Percentiles rank a stretch among this genome's conserved stretches.
Evolutionary conservation across 2,113 vertebrate genomes (phyloP).

Genomic region (Bagarius yarrelli): DNA sequence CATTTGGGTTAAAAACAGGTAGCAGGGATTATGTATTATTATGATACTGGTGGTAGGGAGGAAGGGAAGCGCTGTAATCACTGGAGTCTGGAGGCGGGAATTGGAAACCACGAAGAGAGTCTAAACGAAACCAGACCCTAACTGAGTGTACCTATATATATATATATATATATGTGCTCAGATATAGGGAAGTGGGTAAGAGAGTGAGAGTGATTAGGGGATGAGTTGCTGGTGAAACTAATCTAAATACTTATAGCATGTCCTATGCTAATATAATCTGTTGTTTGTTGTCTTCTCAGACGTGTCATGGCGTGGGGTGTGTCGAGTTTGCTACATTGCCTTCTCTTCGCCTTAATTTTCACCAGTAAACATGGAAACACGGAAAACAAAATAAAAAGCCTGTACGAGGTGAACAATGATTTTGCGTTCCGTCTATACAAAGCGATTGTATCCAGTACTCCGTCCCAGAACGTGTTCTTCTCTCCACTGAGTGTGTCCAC

Average conservation of each 20-base stretch:
- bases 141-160: no score
- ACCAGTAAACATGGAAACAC: not conserved
- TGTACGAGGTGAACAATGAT: constrained; percentile 63
- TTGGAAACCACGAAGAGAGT: no score
- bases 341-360: constrained; percentile 21
- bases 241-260: not conserved
- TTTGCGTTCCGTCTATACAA: constrained; percentile 73
- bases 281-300: not conserved
- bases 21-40: no score
- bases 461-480: constrained; percentile 75
- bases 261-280: not conserved
- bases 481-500: constrained; percentile 74
- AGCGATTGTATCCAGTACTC: constrained; percentile 56
- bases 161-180: no score
- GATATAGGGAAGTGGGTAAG: no score
- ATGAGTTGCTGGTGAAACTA: no score
- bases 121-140: no score
- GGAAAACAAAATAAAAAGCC: constrained; percentile 22
- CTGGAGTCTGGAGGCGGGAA: no score
- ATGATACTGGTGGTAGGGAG: no score
- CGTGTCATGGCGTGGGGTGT: not conserved
- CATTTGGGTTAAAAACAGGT: no score
- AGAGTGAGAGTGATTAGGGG: no score
- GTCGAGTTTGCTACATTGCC: constrained; percentile 12
- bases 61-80: no score